phyloP scores from a whole-genome alignment of 2,888 invertebrate species.

The Endotricha flammealis region DNA sequence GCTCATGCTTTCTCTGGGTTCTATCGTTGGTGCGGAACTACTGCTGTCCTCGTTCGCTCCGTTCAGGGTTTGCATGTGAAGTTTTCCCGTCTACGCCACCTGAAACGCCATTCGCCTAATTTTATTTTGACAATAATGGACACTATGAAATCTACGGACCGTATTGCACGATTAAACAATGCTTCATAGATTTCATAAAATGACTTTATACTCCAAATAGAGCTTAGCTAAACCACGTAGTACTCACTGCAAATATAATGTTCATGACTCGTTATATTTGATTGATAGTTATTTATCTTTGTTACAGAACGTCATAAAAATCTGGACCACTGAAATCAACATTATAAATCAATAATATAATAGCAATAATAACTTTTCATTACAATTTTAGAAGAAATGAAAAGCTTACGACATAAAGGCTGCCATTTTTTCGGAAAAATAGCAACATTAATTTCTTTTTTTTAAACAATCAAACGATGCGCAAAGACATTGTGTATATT shows the following conservation, averaged over 20 bases:
- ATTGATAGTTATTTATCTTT: slow-evolving; percentile 39
- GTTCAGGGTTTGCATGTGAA: slow-evolving; percentile 54
- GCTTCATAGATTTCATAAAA: slow-evolving; percentile 28
- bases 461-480: slow-evolving; percentile 33
- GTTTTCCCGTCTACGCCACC: slow-evolving; percentile 35
- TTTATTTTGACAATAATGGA: neutral
- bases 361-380: slow-evolving; percentile 61
- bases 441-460: slow-evolving; percentile 51
- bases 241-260: slow-evolving; percentile 60
- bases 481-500: no score
- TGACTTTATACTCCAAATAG: no score
- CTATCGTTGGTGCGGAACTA: slow-evolving; percentile 36
- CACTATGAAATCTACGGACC: no score
- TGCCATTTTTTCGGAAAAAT: slow-evolving; percentile 69
- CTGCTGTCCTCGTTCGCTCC: slow-evolving; percentile 38
- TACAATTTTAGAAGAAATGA: slow-evolving; percentile 55
- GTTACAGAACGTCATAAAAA: slow-evolving; percentile 38
- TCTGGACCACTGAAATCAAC: slow-evolving; percentile 45
- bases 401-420: slow-evolving; percentile 76
- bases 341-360: slow-evolving; percentile 55
- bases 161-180: no score
- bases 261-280: slow-evolving; percentile 52
- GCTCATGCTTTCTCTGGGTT: slow-evolving; percentile 53
- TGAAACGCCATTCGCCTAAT: slow-evolving; percentile 28
- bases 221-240: slow-evolving; percentile 70